Percentiles rank a stretch among this genome's conserved stretches.
phyloP scores from a whole-genome alignment of 2,113 vertebrate genomes.

The Boulengeromyrus knoepffleri region DNA sequence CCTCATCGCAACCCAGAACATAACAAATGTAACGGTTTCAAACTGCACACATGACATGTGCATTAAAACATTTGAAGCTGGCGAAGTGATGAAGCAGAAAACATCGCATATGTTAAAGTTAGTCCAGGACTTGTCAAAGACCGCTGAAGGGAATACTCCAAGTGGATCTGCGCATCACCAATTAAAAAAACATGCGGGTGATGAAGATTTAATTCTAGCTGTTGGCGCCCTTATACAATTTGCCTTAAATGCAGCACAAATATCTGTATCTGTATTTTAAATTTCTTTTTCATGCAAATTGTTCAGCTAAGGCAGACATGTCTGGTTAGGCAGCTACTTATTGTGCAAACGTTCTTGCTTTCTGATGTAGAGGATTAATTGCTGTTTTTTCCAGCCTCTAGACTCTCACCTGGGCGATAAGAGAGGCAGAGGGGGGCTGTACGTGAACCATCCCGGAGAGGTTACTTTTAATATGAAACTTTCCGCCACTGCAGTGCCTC shows the following conservation, averaged over 20 bases:
- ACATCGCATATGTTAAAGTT: not conserved
- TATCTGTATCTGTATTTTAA: not conserved
- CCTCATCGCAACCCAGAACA: not conserved
- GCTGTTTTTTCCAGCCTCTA: not conserved
- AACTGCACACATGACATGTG: not conserved
- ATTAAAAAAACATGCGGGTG: not conserved
- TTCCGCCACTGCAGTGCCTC: constrained; percentile 22
- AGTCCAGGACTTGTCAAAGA: not conserved
- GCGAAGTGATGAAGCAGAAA: not conserved
- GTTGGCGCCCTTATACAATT: not conserved
- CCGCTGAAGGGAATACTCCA: not conserved
- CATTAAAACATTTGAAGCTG: not conserved
- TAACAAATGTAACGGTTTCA: not conserved
- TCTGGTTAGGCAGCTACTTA: not conserved
- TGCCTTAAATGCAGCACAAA: not conserved
- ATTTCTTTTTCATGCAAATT: not conserved
- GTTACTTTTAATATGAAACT: constrained; percentile 47
- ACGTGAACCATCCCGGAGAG: not conserved
- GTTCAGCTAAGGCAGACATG: not conserved
- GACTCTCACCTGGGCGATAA: not conserved
- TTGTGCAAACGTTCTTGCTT: not conserved
- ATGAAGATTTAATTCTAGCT: not conserved
- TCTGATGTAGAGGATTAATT: not conserved
- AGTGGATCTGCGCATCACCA: not conserved
- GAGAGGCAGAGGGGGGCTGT: not conserved